These are phyloP conservation scores for Argyresthia albistria DNA, from an alignment of 2,888 invertebrate genomes.

Conservation along the genomic window DNA sequence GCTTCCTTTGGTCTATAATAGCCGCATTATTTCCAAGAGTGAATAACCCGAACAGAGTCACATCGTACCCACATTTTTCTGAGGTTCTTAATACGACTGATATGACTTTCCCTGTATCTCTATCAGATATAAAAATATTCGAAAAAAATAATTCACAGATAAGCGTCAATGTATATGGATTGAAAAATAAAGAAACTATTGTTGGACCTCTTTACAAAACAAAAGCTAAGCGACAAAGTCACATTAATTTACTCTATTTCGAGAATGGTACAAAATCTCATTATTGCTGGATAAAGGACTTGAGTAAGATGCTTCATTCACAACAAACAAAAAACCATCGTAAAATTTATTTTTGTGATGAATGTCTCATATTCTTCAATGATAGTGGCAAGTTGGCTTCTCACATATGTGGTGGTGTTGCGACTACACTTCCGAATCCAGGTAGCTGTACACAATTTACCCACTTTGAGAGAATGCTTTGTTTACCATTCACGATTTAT, in stretches of 20 bases:
- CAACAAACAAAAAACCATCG: constrained; percentile 11
- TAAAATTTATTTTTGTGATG: constrained; percentile 5
- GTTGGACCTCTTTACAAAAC: not conserved
- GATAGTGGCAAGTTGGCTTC: not conserved
- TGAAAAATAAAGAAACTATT: not conserved
- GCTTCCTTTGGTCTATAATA: not conserved
- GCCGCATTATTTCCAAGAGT: not conserved
- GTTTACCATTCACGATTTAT: constrained; percentile 13
- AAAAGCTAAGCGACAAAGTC: constrained; percentile 8
- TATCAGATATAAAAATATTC: not conserved
- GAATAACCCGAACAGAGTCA: not conserved
- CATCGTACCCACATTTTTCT: not conserved
- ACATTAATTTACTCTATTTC: constrained; percentile 10
- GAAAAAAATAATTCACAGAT: not conserved
- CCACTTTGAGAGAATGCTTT: constrained; percentile 13
- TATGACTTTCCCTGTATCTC: not conserved
- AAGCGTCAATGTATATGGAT: not conserved
- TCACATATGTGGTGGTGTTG: not conserved
- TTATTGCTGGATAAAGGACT: constrained; percentile 15
- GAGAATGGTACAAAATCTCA: constrained; percentile 9
- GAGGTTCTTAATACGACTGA: not conserved
- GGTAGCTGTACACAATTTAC: constrained; percentile 5
- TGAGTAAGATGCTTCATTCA: constrained; percentile 10
- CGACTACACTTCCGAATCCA: not conserved
- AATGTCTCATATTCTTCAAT: not conserved